phyloP scores from a whole-genome alignment of 2,797 vertebrate species.

The Hemitrygon akajei region DNA sequence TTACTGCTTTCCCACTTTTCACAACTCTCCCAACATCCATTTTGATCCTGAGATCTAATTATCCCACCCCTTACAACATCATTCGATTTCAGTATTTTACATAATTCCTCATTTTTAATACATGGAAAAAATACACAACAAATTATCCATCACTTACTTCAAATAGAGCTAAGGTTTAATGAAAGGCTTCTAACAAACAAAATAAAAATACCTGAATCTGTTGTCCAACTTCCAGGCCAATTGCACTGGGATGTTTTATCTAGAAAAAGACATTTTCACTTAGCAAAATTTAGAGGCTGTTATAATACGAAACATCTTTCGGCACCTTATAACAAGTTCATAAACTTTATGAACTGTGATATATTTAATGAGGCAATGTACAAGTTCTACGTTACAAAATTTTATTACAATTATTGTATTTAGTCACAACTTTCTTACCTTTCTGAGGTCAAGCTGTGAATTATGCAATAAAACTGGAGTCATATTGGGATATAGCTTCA shows the following conservation, averaged over 20 bases:
- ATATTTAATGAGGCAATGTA: background rate
- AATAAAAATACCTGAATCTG: conserved; percentile 80
- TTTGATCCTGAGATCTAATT: background rate
- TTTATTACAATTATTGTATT: background rate
- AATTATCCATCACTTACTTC: background rate
- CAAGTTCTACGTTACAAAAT: background rate
- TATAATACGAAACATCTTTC: background rate
- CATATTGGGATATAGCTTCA: conserved; percentile 96
- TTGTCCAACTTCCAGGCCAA: conserved; percentile 90
- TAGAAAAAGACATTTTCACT: conserved; percentile 49
- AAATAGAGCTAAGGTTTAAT: background rate
- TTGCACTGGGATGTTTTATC: conserved; percentile 87
- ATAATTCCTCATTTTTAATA: background rate
- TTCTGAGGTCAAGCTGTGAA: conserved; percentile 90
- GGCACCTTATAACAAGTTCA: no score
- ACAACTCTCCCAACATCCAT: background rate
- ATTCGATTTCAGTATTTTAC: background rate
- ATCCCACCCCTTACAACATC: background rate
- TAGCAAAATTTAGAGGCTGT: background rate
- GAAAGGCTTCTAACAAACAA: background rate
- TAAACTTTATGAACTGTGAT: background rate
- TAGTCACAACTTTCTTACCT: conserved; percentile 58
- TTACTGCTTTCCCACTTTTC: background rate
- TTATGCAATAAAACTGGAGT: conserved; percentile 89
- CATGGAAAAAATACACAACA: background rate